phyloP scores from a whole-genome alignment of 2,797 vertebrate genomes.

The Enteromius fasciolatus region DNA sequence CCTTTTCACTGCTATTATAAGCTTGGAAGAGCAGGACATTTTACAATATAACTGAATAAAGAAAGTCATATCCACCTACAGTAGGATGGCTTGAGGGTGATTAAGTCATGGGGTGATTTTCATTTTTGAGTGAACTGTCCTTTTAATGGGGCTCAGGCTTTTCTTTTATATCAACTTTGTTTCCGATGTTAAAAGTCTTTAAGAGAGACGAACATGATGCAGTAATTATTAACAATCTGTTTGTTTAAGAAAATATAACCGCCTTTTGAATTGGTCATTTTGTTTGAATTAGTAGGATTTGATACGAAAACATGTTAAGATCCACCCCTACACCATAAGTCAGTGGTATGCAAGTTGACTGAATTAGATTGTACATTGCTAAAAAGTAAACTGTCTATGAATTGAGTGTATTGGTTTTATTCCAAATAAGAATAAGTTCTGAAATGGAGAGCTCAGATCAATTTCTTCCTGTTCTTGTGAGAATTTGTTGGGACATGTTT shows the following conservation, averaged over 20 bases:
- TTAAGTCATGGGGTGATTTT: background rate
- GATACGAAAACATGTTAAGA: background rate
- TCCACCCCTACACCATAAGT: background rate
- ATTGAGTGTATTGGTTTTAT: background rate
- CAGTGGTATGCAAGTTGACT: background rate
- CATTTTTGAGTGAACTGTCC: background rate
- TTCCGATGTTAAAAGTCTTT: background rate
- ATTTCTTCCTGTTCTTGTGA: background rate
- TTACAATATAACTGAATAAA: background rate
- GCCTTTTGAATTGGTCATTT: background rate
- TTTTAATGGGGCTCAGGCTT: background rate
- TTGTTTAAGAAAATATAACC: background rate
- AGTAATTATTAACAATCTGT: background rate
- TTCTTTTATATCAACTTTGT: background rate
- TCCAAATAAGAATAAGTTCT: background rate
- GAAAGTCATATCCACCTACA: background rate
- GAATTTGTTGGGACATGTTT: conserved; percentile 1
- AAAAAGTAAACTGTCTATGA: background rate
- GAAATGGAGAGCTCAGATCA: too few species aligned
- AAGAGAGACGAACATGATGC: background rate
- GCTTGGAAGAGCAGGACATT: background rate
- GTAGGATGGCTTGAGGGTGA: background rate
- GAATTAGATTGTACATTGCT: background rate
- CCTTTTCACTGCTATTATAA: background rate
- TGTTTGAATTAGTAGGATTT: background rate